A percentile compares a stretch with the other conserved stretches of the same genome.
phyloP scores from a whole-genome alignment of 2,888 invertebrate genomes.

The Dryocosmus kuriphilus region DNA sequence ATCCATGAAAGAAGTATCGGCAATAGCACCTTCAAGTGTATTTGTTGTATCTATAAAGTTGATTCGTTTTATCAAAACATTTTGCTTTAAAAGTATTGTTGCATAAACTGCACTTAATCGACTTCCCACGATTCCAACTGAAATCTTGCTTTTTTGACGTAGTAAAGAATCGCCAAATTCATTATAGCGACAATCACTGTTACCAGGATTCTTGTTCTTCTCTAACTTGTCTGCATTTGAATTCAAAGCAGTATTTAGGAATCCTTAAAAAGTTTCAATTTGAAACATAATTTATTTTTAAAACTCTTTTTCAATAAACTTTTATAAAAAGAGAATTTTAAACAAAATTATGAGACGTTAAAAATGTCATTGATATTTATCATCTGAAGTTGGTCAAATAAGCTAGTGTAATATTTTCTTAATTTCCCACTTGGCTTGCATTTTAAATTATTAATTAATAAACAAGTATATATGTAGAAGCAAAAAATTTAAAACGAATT shows the following conservation, averaged over 20 bases:
- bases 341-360: background rate
- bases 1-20: conserved; percentile 66
- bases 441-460: background rate
- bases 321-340: background rate
- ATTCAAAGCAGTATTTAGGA: background rate
- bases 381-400: background rate
- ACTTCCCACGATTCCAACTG: conserved; percentile 70
- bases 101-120: conserved; percentile 64
- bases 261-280: background rate
- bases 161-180: background rate
- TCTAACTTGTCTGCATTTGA: conserved; percentile 6
- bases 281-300: background rate
- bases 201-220: conserved; percentile 8
- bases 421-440: background rate
- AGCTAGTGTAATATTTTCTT: background rate
- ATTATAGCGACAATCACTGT: conserved; percentile 12
- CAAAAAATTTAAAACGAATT: background rate
- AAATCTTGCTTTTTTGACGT: conserved; percentile 49
- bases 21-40: conserved; percentile 55
- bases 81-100: conserved; percentile 70
- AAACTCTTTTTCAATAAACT: background rate
- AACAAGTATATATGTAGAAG: no score
- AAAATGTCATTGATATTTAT: background rate
- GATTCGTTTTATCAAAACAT: conserved; percentile 63
- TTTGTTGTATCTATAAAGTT: conserved; percentile 65